Evolutionary conservation across 2,888 invertebrate genomes (phyloP).

Genomic region (Agrochola circellaris): DNA sequence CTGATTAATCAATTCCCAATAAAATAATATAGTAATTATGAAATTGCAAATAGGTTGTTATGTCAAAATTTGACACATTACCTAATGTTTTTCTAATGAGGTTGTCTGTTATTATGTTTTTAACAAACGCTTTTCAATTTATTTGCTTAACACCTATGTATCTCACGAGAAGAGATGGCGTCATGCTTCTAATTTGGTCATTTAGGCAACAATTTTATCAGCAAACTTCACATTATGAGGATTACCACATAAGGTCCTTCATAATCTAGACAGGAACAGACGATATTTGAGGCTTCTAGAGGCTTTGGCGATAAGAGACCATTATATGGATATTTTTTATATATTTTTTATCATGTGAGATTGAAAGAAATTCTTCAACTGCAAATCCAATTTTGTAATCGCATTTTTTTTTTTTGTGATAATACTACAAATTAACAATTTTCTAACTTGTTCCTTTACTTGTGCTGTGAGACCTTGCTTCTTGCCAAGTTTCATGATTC

Average conservation of each 20-base stretch:
- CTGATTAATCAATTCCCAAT: constrained; percentile 22
- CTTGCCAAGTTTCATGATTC: too few species aligned
- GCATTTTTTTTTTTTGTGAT: too few species aligned
- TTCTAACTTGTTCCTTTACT: too few species aligned
- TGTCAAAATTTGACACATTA: constrained; percentile 38
- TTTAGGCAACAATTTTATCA: constrained; percentile 32
- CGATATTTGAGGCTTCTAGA: constrained; percentile 1
- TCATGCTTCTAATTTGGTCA: constrained; percentile 49
- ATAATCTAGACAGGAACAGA: constrained; percentile 1
- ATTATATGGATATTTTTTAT: background rate
- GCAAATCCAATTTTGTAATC: too few species aligned
- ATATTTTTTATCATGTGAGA: background rate
- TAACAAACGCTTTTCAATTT: too few species aligned
- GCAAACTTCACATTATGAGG: constrained; percentile 6
- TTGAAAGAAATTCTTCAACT: background rate
- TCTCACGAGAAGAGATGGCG: constrained; percentile 33
- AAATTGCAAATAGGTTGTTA: constrained; percentile 9
- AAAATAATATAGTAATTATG: constrained; percentile 24
- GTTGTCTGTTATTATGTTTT: background rate
- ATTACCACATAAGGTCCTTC: constrained; percentile 14
- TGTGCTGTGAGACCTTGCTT: too few species aligned
- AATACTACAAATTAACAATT: too few species aligned
- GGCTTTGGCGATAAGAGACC: background rate
- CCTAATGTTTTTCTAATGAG: constrained; percentile 18
- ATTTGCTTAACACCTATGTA: background rate